Evolutionary conservation across 2,888 invertebrate genomes (phyloP), one percentile per base, ranked within the genome.

Genomic region (Tetranychus truncatus): DNA sequence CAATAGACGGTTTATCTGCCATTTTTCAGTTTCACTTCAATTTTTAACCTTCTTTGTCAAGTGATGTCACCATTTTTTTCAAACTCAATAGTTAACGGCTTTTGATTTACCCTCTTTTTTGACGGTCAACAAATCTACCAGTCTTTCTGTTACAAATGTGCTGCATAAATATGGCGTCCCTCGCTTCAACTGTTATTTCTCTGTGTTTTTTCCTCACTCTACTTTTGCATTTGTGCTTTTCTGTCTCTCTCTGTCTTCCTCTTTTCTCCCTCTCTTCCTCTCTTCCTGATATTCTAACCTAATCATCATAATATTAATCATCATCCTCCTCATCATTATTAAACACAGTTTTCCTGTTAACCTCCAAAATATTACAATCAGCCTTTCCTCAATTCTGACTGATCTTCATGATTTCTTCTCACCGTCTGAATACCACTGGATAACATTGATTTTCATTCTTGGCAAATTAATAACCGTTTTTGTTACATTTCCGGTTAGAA

Each of bases 401-500:
- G 67, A 9, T n/a, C n/a, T 8, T 67, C 67, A 67, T 21, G 67
- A 5, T 34, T 34, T 34, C 34, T 34, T 34, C 34, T 34, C 34
- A 34, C 34, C 34, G 34, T 3, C 4, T 34, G 34, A 34, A 34
- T 5, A 34, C 34, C 34, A 34, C 34, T 34, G 34, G 34, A 34
- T 34, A 34, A 34, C 34, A 34, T 34, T 34, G 34, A 34, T 34
- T 55, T 15, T 55, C 55, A 55, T 55, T 55, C 11, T 9, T 55
- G 55, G 5, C 7, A 15, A 34, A 15, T 55, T 55, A 15, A 15
- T 55, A 55, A 55, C 55, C 55, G 55, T 55, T 55, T 55, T 55
- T 6, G 15, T 55, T 55, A 55, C 55, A 96, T 96, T 55, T 55
- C 55, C 55, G 55, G 11, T 55, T 55, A 55, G 55, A 55, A 55